phyloP scores from a whole-genome alignment of 2,888 invertebrate species.

The Ectropis crepuscularia region DNA sequence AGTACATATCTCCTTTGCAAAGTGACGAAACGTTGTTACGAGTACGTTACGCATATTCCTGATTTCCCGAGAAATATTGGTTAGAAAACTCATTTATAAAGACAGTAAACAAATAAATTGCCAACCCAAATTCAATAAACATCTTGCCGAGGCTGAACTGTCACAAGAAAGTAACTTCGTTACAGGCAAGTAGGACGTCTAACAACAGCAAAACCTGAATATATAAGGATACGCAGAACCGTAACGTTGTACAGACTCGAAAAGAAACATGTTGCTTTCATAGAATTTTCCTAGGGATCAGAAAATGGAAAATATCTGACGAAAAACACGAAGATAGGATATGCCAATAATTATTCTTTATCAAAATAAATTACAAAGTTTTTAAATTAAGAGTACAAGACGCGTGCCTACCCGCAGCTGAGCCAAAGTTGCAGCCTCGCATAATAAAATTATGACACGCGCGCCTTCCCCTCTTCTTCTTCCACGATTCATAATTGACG shows the following conservation, averaged over 20 bases:
- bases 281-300: no score
- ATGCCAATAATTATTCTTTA: no score
- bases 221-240: background rate
- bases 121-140: slow-evolving; percentile 11
- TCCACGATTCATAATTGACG: no score
- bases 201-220: slow-evolving; percentile 9
- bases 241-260: background rate
- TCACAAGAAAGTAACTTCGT: slow-evolving; percentile 10
- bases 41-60: background rate
- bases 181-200: slow-evolving; percentile 9
- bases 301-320: no score
- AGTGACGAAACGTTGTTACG: background rate
- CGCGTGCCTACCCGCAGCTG: no score
- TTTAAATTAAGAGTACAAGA: no score
- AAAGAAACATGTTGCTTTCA: no score
- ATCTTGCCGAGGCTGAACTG: slow-evolving; percentile 11
- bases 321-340: no score
- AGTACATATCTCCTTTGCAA: background rate
- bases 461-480: no score
- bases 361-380: no score
- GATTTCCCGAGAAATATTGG: background rate
- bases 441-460: no score
- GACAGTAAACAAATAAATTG: slow-evolving; percentile 18
- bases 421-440: no score
- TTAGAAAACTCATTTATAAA: slow-evolving; percentile 4